Conservation (phyloP, 2,888 invertebrate genomes). For the Dolichomitus sp. region DNA sequence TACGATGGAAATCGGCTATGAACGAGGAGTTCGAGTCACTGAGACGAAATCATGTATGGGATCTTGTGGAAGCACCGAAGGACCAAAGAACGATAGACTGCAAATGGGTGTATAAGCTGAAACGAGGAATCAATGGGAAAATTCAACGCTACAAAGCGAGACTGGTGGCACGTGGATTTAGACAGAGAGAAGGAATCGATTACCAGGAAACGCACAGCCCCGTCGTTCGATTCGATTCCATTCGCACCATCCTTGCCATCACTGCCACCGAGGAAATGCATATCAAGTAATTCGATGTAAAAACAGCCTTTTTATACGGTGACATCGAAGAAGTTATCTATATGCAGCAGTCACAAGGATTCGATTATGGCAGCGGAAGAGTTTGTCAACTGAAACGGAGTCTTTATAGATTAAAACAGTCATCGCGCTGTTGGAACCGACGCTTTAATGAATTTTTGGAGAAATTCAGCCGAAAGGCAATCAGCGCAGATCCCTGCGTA, state of each 20-base stretch:
- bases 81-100: conserved; percentile 26
- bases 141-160: conserved; percentile 26
- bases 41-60: neutral
- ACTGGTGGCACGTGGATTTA: conserved; percentile 31
- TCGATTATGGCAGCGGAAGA: neutral
- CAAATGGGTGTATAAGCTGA: conserved; percentile 37
- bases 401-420: conserved; percentile 44
- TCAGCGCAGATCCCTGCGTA: too few relatives aligned
- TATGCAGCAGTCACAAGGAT: conserved; percentile 39
- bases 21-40: neutral
- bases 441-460: conserved; percentile 2
- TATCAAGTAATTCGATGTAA: conserved; percentile 28
- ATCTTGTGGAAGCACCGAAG: conserved; percentile 17
- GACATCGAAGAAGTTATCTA: conserved; percentile 12
- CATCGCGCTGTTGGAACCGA: conserved; percentile 43
- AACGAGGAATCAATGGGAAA: conserved; percentile 21
- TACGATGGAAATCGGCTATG: neutral
- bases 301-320: conserved; percentile 27
- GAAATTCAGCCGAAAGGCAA: too few relatives aligned
- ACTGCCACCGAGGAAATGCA: neutral
- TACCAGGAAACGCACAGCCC: conserved; percentile 27
- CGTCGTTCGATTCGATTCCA: conserved; percentile 28
- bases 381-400: conserved; percentile 37
- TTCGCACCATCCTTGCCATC: conserved; percentile 11
- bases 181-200: conserved; percentile 31